Percentiles rank a stretch among this genome's conserved stretches.
These are phyloP conservation scores for Phyto melanocephala DNA, from an alignment of 2,888 invertebrate species.

Conservation along the genomic window DNA sequence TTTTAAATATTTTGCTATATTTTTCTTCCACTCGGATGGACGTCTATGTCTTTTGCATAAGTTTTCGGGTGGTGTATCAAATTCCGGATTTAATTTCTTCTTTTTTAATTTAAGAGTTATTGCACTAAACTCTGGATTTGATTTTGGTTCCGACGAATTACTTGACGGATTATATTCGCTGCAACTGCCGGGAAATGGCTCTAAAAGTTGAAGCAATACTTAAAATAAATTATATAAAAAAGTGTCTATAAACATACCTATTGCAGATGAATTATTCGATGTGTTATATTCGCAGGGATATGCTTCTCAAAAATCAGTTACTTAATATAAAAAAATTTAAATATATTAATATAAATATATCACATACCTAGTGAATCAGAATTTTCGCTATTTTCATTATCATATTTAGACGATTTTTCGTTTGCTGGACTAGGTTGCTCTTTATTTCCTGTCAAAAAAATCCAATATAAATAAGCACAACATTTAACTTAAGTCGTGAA, in stretches of 20 bases:
- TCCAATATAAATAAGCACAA: no score
- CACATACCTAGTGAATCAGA: no score
- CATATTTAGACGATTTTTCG: conserved; percentile 25
- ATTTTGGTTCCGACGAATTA: conserved; percentile 25
- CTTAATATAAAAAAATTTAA: background rate
- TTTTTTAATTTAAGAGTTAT: conserved; percentile 23
- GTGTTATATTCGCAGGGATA: conserved; percentile 31
- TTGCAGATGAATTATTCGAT: conserved; percentile 35
- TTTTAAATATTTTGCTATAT: conserved; percentile 39
- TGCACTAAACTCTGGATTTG: conserved; percentile 17
- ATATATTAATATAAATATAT: conserved; percentile 5
- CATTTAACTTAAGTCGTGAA: no score
- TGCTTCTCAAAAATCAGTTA: background rate
- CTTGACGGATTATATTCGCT: no score
- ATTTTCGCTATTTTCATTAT: conserved; percentile 11
- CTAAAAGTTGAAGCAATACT: no score
- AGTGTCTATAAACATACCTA: no score
- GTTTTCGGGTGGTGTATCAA: conserved; percentile 46
- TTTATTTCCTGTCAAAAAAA: background rate
- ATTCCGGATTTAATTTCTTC: conserved; percentile 28
- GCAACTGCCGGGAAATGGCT: no score
- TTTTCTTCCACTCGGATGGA: conserved; percentile 31
- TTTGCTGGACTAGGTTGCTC: conserved; percentile 11
- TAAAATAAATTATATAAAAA: conserved; percentile 26
- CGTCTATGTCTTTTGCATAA: conserved; percentile 19